Percentiles rank a stretch among this genome's conserved stretches.
Evolutionary conservation across 2,888 invertebrate genomes (phyloP).

Genomic region (Aleiodes testaceus): DNA sequence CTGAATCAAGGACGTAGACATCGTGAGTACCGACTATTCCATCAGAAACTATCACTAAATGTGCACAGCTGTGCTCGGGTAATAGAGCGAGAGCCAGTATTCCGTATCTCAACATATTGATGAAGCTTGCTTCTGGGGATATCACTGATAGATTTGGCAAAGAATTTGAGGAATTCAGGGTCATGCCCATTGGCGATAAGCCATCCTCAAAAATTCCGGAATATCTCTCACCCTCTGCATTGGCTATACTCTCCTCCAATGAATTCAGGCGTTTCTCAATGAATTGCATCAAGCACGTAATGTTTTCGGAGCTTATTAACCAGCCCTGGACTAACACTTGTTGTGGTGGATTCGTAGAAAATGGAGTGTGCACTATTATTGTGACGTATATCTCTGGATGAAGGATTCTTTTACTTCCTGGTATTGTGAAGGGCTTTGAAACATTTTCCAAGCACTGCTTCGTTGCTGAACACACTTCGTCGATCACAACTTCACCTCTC

Average conservation of each 20-base stretch:
- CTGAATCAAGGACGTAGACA: constrained; percentile 81
- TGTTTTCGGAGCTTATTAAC: constrained; percentile 77
- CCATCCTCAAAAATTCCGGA: constrained; percentile 76
- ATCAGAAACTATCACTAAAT: constrained; percentile 83
- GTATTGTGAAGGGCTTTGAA: constrained; percentile 79
- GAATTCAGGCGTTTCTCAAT: constrained; percentile 77
- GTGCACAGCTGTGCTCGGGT: constrained; percentile 84
- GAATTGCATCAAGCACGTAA: constrained; percentile 76
- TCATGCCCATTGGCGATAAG: constrained; percentile 68
- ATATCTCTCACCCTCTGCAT: constrained; percentile 75
- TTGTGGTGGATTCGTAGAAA: constrained; percentile 81
- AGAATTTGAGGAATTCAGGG: constrained; percentile 64
- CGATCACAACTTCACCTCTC: constrained; percentile 77
- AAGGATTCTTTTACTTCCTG: constrained; percentile 78
- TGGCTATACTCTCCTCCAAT: constrained; percentile 78
- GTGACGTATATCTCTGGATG: constrained; percentile 82
- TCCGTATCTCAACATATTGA: constrained; percentile 85
- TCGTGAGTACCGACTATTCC: constrained; percentile 83
- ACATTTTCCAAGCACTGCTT: constrained; percentile 76
- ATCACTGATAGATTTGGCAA: constrained; percentile 76
- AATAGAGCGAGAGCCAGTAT: constrained; percentile 83
- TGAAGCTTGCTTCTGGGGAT: constrained; percentile 81
- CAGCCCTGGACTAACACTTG: constrained; percentile 84
- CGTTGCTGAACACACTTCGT: constrained; percentile 77
- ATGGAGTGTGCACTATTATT: constrained; percentile 85